Percentiles rank a stretch among this genome's conserved stretches.
phyloP scores from a whole-genome alignment of 2,888 invertebrate species.

The Pyrgus malvae region DNA sequence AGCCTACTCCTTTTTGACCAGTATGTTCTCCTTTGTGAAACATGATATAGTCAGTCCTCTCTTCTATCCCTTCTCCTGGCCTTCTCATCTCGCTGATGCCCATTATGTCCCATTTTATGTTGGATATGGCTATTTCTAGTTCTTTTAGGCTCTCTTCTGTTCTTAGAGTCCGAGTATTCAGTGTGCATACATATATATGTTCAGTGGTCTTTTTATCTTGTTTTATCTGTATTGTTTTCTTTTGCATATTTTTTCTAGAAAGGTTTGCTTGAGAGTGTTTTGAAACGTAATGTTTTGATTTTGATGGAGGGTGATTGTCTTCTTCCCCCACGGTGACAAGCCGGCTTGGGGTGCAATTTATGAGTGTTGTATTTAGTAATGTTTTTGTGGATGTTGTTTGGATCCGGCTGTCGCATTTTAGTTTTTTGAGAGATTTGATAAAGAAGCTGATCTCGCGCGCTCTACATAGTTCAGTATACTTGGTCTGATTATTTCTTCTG shows the following conservation, averaged over 20 bases:
- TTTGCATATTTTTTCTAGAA: background rate
- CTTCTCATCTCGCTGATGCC: constrained; percentile 32
- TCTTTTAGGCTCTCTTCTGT: background rate
- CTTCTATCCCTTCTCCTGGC: constrained; percentile 28
- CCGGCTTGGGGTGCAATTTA: background rate
- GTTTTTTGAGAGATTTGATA: background rate
- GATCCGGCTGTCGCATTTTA: no score
- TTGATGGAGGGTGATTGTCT: constrained; percentile 1
- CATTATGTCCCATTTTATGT: constrained; percentile 7
- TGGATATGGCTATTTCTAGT: background rate
- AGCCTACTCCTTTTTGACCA: constrained; percentile 31
- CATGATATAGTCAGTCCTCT: constrained; percentile 22
- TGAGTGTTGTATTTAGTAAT: background rate
- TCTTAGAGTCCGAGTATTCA: background rate
- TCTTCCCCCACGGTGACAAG: background rate
- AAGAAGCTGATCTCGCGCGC: background rate
- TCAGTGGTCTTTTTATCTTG: no score
- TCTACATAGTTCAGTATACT: background rate
- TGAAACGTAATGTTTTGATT: no score
- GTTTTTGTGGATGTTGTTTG: no score
- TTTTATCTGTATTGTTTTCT: no score
- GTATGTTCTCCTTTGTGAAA: constrained; percentile 25
- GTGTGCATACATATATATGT: background rate
- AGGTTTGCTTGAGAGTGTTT: no score
- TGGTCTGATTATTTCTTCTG: background rate